Percentiles rank a stretch among this genome's conserved stretches.
These are phyloP conservation scores for Gyps fulvus DNA, from an alignment of 2,113 vertebrate genomes.

Conservation along the genomic window DNA sequence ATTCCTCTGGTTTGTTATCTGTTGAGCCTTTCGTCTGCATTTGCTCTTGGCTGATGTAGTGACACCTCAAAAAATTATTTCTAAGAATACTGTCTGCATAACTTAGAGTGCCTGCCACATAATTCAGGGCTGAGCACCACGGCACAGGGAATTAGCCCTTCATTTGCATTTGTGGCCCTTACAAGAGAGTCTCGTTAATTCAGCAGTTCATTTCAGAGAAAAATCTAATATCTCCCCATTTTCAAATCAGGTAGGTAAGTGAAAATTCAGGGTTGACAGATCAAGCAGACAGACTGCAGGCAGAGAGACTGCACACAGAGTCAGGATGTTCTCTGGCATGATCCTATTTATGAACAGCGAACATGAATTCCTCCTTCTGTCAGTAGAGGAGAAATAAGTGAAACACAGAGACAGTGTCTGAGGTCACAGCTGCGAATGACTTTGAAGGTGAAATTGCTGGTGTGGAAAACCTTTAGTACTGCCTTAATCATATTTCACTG, in stretches of 20 bases:
- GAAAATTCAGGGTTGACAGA: conserved; percentile 13
- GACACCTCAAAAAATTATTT: background rate
- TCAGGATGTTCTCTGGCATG: background rate
- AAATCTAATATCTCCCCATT: background rate
- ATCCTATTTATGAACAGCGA: background rate
- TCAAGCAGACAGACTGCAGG: background rate
- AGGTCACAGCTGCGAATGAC: background rate
- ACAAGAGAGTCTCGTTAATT: background rate
- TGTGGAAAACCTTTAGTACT: conserved; percentile 18
- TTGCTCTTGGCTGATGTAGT: background rate
- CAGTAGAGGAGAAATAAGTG: background rate
- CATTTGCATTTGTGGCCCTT: background rate
- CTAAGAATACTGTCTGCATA: background rate
- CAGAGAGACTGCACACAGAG: background rate
- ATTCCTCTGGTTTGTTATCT: background rate
- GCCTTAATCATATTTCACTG: conserved; percentile 2
- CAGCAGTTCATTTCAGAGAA: background rate
- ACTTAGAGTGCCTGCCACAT: background rate
- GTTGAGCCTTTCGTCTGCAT: background rate
- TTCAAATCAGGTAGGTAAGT: background rate
- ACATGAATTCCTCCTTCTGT: background rate
- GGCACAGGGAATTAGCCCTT: background rate
- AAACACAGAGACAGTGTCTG: background rate
- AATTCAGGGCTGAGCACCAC: background rate
- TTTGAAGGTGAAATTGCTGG: conserved; percentile 15